These are phyloP conservation scores for Halesus radiatus DNA, from an alignment of 1,140 invertebrate genomes.

Conservation along the genomic window DNA sequence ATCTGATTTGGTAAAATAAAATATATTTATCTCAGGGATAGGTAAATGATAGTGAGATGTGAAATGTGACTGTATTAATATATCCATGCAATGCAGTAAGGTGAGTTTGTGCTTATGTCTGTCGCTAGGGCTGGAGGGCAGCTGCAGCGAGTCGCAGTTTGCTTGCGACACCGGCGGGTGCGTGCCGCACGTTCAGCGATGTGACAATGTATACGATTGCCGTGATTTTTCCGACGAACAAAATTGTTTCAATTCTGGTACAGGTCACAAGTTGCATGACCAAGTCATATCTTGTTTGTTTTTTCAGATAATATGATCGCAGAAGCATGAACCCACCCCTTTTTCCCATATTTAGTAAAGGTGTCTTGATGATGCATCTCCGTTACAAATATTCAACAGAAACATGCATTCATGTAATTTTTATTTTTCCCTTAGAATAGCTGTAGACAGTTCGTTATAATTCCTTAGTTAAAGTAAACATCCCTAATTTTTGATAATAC, in stretches of 20 bases:
- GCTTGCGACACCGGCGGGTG: constrained; percentile 76
- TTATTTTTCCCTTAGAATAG: constrained; percentile 23
- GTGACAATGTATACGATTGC: constrained; percentile 92
- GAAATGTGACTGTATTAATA: too few relatives aligned
- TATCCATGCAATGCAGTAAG: background rate
- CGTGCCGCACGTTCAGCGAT: constrained; percentile 79
- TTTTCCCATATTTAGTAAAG: constrained; percentile 2
- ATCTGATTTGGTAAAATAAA: too few relatives aligned
- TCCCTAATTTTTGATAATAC: too few relatives aligned
- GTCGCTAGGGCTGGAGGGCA: constrained; percentile 44
- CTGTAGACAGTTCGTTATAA: constrained; percentile 1
- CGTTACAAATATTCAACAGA: background rate
- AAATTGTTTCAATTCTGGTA: constrained; percentile 79
- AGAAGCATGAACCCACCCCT: constrained; percentile 27
- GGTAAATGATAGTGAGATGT: too few relatives aligned
- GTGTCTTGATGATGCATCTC: constrained; percentile 22
- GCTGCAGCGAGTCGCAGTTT: constrained; percentile 73
- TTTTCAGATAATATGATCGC: constrained; percentile 15
- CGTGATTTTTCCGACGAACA: constrained; percentile 92
- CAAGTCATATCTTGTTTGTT: constrained; percentile 7
- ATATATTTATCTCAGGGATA: too few relatives aligned
- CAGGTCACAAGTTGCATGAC: constrained; percentile 40
- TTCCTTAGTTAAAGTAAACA: too few relatives aligned
- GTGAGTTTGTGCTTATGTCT: constrained; percentile 27
- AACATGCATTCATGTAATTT: constrained; percentile 18